Evolutionary conservation across 2,113 vertebrate genomes (phyloP), one percentile per base, ranked within the genome.

Genomic region (Porphyrio hochstetteri): DNA sequence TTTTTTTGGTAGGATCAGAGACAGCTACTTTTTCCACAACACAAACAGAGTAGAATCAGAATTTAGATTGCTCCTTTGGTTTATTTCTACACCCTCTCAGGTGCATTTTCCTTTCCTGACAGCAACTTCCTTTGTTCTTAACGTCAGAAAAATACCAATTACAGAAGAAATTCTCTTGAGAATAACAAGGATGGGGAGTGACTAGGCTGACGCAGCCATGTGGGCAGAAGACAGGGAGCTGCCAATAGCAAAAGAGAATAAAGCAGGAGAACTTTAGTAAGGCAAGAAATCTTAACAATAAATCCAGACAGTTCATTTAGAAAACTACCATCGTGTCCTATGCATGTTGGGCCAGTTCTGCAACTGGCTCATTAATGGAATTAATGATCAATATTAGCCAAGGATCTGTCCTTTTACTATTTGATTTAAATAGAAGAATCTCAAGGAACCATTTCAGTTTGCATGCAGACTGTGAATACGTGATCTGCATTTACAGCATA

Each of bases 271-370:
- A 48, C 19, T 38, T 20, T 17, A 3, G 3, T 29, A 81, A 60
- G 24, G 42, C 20, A 38, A 35, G 35, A 53, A 57, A 42, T 16
- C 36, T 36, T 76, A 21, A 19, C 9, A 16, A 53, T 35, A 87
- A 91, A 93, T 42, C 8, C 35, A 82, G 56, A 29, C 7, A 25
- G 70, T 36, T 42, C 5, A 33, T 48, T 63, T 16, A 7, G 16
- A 38, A 79, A 90, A n/a, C 28, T 25, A 53, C 15, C 0, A 4
- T 31, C 13, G n/a, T 1, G 1, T 7, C 20, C n/a, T 46, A n/a
- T 36, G 24, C 23, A 65, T 28, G 27, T 55, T 83, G 40, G 76
- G 42, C 13, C 17, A 63, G 31, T 55, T 92, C 63, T 86, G 40
- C 44, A 65, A 57, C 13, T 38, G 18, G 7, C n/a, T 82, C 16